A percentile compares a stretch with the other conserved stretches of the same genome.
Evolutionary conservation across 2,888 invertebrate genomes (phyloP).

Genomic region (Epiblema foenella): DNA sequence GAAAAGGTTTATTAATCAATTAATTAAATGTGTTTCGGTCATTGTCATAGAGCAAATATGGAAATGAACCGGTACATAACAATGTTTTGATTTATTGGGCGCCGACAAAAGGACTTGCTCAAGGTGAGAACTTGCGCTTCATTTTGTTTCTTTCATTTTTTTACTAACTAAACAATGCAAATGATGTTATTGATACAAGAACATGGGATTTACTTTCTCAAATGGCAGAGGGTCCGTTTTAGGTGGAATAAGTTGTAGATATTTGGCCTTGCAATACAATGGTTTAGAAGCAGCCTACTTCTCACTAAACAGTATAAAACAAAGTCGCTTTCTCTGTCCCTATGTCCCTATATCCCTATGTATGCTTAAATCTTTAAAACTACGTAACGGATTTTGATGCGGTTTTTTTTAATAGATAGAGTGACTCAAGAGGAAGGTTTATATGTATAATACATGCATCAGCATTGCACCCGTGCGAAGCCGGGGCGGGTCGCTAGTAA

Average conservation of each 20-base stretch:
- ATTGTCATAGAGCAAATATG: constrained; percentile 82
- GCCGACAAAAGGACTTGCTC: constrained; percentile 62
- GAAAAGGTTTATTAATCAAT: constrained; percentile 83
- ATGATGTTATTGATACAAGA: constrained; percentile 49
- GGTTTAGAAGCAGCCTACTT: neutral
- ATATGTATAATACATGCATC: too few relatives aligned
- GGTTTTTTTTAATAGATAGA: too few relatives aligned
- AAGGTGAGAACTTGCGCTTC: constrained; percentile 75
- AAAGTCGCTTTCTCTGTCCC: too few relatives aligned
- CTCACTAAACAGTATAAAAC: too few relatives aligned
- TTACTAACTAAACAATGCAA: constrained; percentile 59
- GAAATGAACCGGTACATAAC: constrained; percentile 75
- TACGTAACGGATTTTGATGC: too few relatives aligned
- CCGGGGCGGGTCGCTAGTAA: too few relatives aligned
- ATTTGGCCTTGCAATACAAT: neutral
- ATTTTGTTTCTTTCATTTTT: constrained; percentile 57
- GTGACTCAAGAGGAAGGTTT: too few relatives aligned
- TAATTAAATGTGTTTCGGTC: constrained; percentile 84
- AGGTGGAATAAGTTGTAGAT: neutral
- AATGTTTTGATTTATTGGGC: constrained; percentile 80
- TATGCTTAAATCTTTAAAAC: too few relatives aligned
- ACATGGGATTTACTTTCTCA: constrained; percentile 43
- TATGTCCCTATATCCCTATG: too few relatives aligned
- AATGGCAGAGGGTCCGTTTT: neutral
- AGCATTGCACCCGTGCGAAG: too few relatives aligned